Base-by-base conservation (phyloP, 2,113 vertebrate genomes). In the Cryptoleucopteryx plumbea region DNA sequence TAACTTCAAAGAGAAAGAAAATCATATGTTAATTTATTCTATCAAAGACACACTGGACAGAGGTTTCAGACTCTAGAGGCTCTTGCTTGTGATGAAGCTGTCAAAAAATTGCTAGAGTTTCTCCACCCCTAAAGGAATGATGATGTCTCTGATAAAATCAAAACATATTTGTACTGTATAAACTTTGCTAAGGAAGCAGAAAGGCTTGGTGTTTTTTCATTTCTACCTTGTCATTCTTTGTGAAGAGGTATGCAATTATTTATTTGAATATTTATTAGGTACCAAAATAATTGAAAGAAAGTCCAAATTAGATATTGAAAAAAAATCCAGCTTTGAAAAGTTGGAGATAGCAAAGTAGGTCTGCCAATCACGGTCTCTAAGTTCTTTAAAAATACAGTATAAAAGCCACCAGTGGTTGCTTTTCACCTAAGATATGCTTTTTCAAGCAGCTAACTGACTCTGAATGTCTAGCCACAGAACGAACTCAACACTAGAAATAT, bases 21-120 rank as follows among this genome's bases (percentile, higher is more conserved):
- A 95, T 88, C 3, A 10, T 80, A 97, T 97, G 94, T 48, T 97
- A 98, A 98, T 98, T 97, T 98, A 98, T 98, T 98, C 96, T 94
- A 67, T 72, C 83, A 90, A 62, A 95, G 43, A 70, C 34, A 80
- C 62, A 82, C 55, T 95, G 94, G 93, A 96, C 87, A 96, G 63
- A 95, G 63, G 89, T 96, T 97, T 95, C 82, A 92, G 67, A 84
- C 82, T 96, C 93, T 36, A 88, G 93, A 96, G 93, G 47, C 47
- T 95, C 80, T 86, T 79, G 7, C 25, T 93, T 47, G 63, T 67
- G 93, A 96, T 95, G 77, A 97, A 96, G 82, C 73, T 97, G 86
- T 97, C 94, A 96, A 55, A 93, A 91, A 67, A 59, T 87, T 93
- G 48, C 48, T 94, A 43, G 31, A 72, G 29, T 78, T 93, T 94